Conservation (phyloP, 1,140 invertebrate genomes). For the Lepidurus packardi region DNA sequence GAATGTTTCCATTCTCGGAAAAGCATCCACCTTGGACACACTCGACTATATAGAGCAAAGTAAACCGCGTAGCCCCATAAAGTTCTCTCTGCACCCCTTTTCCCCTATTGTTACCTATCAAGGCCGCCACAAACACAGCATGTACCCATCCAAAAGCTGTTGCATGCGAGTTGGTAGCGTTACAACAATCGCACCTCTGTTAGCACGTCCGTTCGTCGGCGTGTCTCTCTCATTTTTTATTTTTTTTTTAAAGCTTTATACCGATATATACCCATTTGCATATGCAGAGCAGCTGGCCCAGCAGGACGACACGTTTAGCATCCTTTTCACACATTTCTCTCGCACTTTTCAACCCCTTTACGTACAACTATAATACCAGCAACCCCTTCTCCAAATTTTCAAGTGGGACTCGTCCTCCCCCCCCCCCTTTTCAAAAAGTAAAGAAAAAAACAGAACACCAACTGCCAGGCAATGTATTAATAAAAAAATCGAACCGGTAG, state of each 20-base stretch:
- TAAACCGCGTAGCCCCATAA: background rate
- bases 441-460: conserved; percentile 15
- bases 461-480: conserved; percentile 10
- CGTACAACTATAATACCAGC: background rate
- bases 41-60: background rate
- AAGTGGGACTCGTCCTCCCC: background rate
- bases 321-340: conserved; percentile 19
- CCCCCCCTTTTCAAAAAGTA: background rate
- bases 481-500: conserved; percentile 11
- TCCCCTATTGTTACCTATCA: conserved; percentile 10
- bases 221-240: background rate
- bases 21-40: background rate
- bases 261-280: background rate
- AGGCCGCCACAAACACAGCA: conserved; percentile 8
- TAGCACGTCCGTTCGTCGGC: background rate
- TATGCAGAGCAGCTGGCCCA: conserved; percentile 11
- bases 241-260: background rate
- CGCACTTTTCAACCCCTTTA: conserved; percentile 2
- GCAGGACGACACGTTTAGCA: conserved; percentile 14
- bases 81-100: conserved; percentile 3
- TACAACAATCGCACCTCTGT: conserved; percentile 14
- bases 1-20: background rate
- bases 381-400: background rate
- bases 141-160: background rate
- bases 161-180: background rate